These are phyloP conservation scores for Listronotus bonariensis DNA, from an alignment of 1,140 invertebrate species.

Conservation along the genomic window DNA sequence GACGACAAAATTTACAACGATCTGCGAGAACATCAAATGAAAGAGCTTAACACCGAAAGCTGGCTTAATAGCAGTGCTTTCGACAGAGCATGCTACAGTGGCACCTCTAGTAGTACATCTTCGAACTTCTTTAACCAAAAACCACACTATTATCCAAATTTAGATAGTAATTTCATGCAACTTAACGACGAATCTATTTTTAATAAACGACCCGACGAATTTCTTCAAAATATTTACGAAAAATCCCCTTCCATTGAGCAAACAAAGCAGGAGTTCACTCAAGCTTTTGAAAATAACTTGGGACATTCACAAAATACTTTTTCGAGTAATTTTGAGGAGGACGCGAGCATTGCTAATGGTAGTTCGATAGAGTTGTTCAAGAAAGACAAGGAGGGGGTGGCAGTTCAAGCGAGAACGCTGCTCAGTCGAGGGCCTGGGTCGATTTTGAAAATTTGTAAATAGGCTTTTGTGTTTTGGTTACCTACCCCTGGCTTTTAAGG, in stretches of 20 bases:
- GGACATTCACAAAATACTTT: neutral
- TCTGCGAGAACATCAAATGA: constrained; percentile 22
- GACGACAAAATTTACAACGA: constrained; percentile 34
- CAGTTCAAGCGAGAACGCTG: constrained; percentile 32
- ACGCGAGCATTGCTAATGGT: constrained; percentile 11
- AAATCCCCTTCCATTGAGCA: constrained; percentile 20
- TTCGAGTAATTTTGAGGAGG: constrained; percentile 5
- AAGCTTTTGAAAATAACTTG: constrained; percentile 35
- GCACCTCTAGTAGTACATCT: constrained; percentile 7
- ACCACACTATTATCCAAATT: constrained; percentile 31
- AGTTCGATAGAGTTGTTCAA: constrained; percentile 34
- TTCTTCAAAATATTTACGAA: constrained; percentile 29
- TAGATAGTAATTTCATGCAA: constrained; percentile 28
- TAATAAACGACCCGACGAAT: constrained; percentile 35
- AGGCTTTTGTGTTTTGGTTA: constrained; percentile 48
- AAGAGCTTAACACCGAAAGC: constrained; percentile 32
- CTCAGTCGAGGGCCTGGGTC: constrained; percentile 40
- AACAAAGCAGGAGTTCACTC: constrained; percentile 31
- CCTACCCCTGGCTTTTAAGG: constrained; percentile 28
- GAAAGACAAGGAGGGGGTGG: constrained; percentile 20
- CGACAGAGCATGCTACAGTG: constrained; percentile 13
- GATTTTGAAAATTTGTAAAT: constrained; percentile 52
- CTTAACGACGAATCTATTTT: constrained; percentile 23
- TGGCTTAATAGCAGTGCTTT: constrained; percentile 32
- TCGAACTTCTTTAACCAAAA: constrained; percentile 30